Evolutionary conservation across 2,888 invertebrate genomes (phyloP).

Genomic region (Andricus curvator): DNA sequence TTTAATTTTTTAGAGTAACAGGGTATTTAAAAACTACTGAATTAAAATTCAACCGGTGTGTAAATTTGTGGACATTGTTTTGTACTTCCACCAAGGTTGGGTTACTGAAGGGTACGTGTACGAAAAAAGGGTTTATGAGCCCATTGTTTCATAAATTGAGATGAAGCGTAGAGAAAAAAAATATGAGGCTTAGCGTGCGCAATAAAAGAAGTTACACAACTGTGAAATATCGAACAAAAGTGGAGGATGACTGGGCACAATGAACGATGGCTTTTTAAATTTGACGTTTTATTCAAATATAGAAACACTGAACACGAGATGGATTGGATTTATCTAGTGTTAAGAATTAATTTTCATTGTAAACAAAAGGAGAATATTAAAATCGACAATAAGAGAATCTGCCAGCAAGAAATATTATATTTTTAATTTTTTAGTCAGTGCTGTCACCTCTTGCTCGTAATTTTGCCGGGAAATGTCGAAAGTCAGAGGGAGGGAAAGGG

Average conservation of each 20-base stretch:
- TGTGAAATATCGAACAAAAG: conserved; percentile 41
- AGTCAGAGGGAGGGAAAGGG: too few species aligned
- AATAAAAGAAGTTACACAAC: conserved; percentile 41
- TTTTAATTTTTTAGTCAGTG: too few species aligned
- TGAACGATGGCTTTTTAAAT: conserved; percentile 28
- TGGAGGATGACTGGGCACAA: conserved; percentile 34
- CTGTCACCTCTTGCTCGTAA: too few species aligned
- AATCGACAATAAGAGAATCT: not conserved
- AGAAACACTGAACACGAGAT: not conserved
- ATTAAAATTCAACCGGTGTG: conserved; percentile 29
- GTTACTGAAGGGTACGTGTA: conserved; percentile 17
- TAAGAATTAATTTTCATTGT: not conserved
- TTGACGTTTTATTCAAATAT: conserved; percentile 12
- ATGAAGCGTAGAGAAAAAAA: conserved; percentile 31
- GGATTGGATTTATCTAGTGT: not conserved
- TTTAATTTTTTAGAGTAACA: not conserved
- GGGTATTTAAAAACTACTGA: conserved; percentile 9
- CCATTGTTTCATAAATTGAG: conserved; percentile 40
- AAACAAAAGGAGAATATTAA: not conserved
- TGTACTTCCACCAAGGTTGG: conserved; percentile 25
- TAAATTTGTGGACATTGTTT: conserved; percentile 25
- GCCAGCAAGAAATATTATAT: too few species aligned
- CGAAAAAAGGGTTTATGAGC: conserved; percentile 32
- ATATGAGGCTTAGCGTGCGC: conserved; percentile 33
- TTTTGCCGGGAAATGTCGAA: too few species aligned